Percentiles rank a stretch among this genome's conserved stretches.
Evolutionary conservation across 2,113 vertebrate species (phyloP).

Genomic region (Aspiorhynchus laticeps): DNA sequence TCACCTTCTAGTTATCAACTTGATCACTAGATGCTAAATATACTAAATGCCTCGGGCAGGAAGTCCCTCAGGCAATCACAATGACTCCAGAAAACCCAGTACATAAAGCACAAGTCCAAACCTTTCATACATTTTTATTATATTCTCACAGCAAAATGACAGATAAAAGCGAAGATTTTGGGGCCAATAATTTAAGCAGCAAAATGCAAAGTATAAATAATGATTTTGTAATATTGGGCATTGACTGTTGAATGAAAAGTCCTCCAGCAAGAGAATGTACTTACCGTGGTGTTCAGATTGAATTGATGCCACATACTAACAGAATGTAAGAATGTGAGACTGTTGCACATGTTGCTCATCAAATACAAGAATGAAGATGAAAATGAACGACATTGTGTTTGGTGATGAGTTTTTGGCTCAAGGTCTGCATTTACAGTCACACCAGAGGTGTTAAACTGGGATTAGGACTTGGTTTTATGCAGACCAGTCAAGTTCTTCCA

Average conservation of each 20-base stretch:
- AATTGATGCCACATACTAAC: slow-evolving; percentile 44
- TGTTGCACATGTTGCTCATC: slow-evolving; percentile 66
- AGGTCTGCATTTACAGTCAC: too few species aligned
- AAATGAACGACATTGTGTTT: slow-evolving; percentile 47
- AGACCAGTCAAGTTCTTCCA: too few species aligned
- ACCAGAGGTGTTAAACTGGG: too few species aligned
- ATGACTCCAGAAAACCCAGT: too few species aligned
- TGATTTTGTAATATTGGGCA: slow-evolving; percentile 22
- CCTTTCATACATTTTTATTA: too few species aligned
- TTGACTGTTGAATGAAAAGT: slow-evolving; percentile 47
- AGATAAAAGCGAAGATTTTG: slow-evolving; percentile 5
- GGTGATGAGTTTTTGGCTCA: too few species aligned
- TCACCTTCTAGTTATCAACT: background rate
- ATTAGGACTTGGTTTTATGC: too few species aligned
- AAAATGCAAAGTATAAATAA: slow-evolving; percentile 10
- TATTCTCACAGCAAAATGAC: background rate
- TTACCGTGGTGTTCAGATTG: slow-evolving; percentile 33
- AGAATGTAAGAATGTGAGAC: slow-evolving; percentile 60
- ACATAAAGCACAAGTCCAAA: too few species aligned
- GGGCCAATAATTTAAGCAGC: slow-evolving; percentile 23
- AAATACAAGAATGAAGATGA: slow-evolving; percentile 67
- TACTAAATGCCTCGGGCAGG: slow-evolving; percentile 62
- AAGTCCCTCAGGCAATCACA: slow-evolving; percentile 84
- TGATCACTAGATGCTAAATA: background rate
- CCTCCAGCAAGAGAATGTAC: slow-evolving; percentile 47